A percentile compares a stretch with the other conserved stretches of the same genome.
Evolutionary conservation across 2,797 vertebrate species (phyloP).

Genomic region (Chanos chanos): DNA sequence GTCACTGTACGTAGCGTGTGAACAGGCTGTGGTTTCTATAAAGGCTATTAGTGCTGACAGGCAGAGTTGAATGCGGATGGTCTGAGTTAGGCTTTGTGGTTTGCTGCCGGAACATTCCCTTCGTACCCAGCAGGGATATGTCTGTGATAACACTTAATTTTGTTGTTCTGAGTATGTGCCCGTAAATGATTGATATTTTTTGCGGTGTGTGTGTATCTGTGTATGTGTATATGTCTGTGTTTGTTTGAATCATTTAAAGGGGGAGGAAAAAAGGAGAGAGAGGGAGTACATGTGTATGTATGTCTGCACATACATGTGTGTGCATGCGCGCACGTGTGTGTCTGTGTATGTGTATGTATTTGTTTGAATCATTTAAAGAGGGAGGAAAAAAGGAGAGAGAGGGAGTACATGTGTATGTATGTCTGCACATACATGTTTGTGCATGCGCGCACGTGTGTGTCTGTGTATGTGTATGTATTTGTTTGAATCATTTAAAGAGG

Average conservation of each 20-base stretch:
- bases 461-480: not conserved
- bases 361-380: no score
- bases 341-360: not conserved
- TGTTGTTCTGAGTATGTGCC: slow-evolving; percentile 1
- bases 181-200: slow-evolving; percentile 25
- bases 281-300: no score
- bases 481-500: slow-evolving; percentile 16
- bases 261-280: no score
- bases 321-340: not conserved
- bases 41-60: no score
- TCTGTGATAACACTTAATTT: not conserved
- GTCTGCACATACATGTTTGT: not conserved
- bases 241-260: not conserved
- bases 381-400: no score
- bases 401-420: not conserved
- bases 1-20: not conserved
- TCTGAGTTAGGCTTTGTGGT: no score
- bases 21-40: not conserved
- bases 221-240: not conserved
- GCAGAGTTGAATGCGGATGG: no score
- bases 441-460: not conserved
- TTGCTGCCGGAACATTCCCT: no score
- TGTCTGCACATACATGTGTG: no score
- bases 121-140: not conserved
- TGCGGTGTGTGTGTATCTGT: not conserved